Percentiles rank a stretch among this genome's conserved stretches.
These are phyloP conservation scores for Limnephilus lunatus DNA, from an alignment of 2,888 invertebrate genomes.

Conservation along the genomic window DNA sequence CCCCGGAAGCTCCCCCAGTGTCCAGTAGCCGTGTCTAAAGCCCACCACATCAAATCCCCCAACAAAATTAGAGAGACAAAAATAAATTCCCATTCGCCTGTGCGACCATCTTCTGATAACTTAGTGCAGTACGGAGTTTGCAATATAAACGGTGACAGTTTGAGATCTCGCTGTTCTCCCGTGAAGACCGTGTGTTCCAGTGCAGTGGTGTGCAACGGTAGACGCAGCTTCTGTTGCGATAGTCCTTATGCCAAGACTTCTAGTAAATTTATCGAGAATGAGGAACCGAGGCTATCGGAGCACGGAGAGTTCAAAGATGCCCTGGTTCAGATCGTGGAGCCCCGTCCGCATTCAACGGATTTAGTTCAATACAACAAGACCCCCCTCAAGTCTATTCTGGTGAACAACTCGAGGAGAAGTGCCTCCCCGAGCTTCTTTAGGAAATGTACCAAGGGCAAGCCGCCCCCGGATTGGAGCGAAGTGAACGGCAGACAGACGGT, in stretches of 20 bases:
- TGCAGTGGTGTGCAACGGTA: slow-evolving; percentile 47
- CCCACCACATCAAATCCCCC: slow-evolving; percentile 26
- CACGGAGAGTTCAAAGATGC: slow-evolving; percentile 58
- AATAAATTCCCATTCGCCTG: slow-evolving; percentile 33
- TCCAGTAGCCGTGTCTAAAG: slow-evolving; percentile 13
- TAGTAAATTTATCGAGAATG: slow-evolving; percentile 63
- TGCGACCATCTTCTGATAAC: slow-evolving; percentile 36
- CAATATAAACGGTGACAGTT: slow-evolving; percentile 44
- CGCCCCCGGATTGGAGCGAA: slow-evolving; percentile 58
- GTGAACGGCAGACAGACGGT: slow-evolving; percentile 28
- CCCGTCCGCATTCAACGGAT: slow-evolving; percentile 54
- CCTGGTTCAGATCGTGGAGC: slow-evolving; percentile 49
- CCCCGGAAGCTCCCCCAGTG: slow-evolving; percentile 56
- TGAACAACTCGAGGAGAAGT: slow-evolving; percentile 62
- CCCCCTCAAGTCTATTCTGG: slow-evolving; percentile 60
- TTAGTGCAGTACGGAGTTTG: slow-evolving; percentile 48
- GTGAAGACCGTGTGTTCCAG: slow-evolving; percentile 41
- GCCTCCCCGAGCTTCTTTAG: slow-evolving; percentile 64
- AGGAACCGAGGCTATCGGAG: slow-evolving; percentile 60
- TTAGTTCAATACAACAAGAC: slow-evolving; percentile 51
- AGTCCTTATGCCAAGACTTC: slow-evolving; percentile 31
- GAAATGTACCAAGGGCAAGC: slow-evolving; percentile 57
- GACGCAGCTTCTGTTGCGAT: slow-evolving; percentile 43
- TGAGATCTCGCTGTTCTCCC: slow-evolving; percentile 52
- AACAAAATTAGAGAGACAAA: slow-evolving; percentile 53